Conservation (phyloP, 2,797 vertebrate species). For the Telmatherina bonti region DNA sequence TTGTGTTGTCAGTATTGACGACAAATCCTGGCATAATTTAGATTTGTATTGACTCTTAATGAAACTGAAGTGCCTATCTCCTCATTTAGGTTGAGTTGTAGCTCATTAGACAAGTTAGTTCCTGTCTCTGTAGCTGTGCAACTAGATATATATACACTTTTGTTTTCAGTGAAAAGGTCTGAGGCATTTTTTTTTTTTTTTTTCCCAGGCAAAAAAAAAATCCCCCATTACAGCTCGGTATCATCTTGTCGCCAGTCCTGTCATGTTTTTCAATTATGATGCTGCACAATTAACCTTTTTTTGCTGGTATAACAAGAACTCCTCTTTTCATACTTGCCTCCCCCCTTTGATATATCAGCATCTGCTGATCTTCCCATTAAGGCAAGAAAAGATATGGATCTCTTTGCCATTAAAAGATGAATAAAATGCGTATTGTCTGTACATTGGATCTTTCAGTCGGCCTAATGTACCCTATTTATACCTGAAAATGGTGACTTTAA, state of each 20-base stretch:
- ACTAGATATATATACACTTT: not conserved
- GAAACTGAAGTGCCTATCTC: not conserved
- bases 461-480: slow-evolving; percentile 5
- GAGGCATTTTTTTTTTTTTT: too few relatives aligned
- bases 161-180: not conserved
- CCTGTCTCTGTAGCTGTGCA: not conserved
- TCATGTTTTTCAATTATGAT: not conserved
- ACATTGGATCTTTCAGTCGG: slow-evolving; percentile 6
- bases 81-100: not conserved
- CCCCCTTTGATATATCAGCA: slow-evolving; percentile 34
- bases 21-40: not conserved
- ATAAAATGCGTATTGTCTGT: slow-evolving; percentile 20
- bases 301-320: slow-evolving; percentile 23
- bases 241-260: not conserved
- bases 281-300: slow-evolving; percentile 11
- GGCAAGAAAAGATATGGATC: slow-evolving; percentile 18
- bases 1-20: not conserved
- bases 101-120: not conserved
- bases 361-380: slow-evolving; percentile 58
- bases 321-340: slow-evolving; percentile 20
- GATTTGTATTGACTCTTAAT: not conserved
- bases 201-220: not conserved
- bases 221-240: not conserved
- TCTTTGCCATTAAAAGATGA: slow-evolving; percentile 38
- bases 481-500: slow-evolving; percentile 16